Percentiles rank a stretch among this genome's conserved stretches.
These are phyloP conservation scores for Aegypius monachus DNA, from an alignment of 2,113 vertebrate genomes.

Conservation along the genomic window DNA sequence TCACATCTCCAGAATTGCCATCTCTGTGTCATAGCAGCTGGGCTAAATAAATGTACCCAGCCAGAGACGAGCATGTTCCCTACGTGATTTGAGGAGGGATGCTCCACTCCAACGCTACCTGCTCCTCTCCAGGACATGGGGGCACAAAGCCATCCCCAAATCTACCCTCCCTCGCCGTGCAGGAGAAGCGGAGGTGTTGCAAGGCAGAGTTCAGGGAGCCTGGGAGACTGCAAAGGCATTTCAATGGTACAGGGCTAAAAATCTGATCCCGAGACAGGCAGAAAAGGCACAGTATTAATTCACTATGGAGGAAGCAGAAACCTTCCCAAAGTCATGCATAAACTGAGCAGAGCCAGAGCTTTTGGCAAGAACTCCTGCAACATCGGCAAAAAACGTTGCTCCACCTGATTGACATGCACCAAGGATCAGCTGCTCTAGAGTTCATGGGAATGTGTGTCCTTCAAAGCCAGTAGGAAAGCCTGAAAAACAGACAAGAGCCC, in stretches of 20 bases:
- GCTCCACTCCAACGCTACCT: background rate
- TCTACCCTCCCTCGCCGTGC: rapidly evolving
- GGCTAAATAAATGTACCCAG: background rate
- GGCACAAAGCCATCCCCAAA: background rate
- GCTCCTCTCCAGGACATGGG: background rate
- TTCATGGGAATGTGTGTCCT: background rate
- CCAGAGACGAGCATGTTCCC: background rate
- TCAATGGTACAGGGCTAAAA: background rate
- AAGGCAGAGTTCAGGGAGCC: background rate
- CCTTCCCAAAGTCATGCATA: background rate
- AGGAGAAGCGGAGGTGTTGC: background rate
- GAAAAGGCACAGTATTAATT: background rate
- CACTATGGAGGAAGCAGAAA: background rate
- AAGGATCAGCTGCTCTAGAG: background rate
- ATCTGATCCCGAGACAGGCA: background rate
- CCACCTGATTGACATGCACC: slow-evolving; percentile 13
- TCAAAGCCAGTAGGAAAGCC: background rate
- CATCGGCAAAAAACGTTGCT: background rate
- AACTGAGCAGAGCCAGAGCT: background rate
- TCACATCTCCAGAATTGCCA: background rate
- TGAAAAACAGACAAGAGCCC: background rate
- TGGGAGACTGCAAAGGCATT: background rate
- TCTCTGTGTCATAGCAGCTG: background rate
- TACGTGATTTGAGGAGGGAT: rapidly evolving
- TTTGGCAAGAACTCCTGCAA: slow-evolving; percentile 24